Evolutionary conservation across 2,888 invertebrate genomes (phyloP).

Genomic region (Melinopterus prodromus): DNA sequence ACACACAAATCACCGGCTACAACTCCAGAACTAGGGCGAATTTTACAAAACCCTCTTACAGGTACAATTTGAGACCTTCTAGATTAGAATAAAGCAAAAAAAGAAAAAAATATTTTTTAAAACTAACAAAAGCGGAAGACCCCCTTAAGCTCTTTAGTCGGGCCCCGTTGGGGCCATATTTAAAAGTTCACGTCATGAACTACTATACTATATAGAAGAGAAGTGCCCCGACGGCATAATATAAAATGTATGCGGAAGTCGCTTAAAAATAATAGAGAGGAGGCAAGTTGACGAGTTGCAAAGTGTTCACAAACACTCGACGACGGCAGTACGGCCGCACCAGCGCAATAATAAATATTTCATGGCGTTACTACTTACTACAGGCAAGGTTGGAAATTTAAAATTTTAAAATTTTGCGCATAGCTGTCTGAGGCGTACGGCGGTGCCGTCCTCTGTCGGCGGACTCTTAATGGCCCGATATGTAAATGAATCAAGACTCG

Average conservation of each 20-base stretch:
- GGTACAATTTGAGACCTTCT: no score
- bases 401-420: neutral
- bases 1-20: no score
- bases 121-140: no score
- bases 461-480: neutral
- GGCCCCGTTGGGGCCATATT: neutral
- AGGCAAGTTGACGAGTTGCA: neutral
- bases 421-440: neutral
- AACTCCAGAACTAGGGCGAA: no score
- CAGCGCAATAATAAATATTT: neutral
- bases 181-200: neutral
- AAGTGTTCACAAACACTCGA: neutral
- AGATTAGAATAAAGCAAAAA: no score
- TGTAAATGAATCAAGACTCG: slow-evolving; percentile 4
- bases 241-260: slow-evolving; percentile 4
- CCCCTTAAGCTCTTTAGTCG: neutral
- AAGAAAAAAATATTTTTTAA: no score
- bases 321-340: neutral
- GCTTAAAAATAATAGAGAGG: slow-evolving; percentile 4
- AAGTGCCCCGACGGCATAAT: neutral
- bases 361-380: neutral
- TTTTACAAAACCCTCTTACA: no score
- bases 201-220: neutral
- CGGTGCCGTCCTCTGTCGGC: neutral
- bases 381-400: neutral